Base-by-base conservation (phyloP, 2,797 vertebrate species). In the Pseudomugil tenellus region DNA sequence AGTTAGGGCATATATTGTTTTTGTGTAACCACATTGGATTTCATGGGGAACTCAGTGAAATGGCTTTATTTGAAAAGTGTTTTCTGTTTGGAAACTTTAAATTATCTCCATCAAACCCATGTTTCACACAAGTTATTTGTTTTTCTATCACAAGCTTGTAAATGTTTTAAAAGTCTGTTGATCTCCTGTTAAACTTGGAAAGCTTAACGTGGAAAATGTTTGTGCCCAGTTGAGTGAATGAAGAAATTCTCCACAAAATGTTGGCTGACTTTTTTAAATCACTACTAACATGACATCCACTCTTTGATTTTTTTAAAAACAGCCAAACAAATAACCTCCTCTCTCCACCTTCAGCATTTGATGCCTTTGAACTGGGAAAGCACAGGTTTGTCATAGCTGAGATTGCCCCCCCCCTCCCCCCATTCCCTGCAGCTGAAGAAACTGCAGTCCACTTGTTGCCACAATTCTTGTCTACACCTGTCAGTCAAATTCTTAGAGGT, bases 361-460 rank as follows among this genome's bases (percentile, higher is more conserved):
- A 17, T 58, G 68, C 69, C 69, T 91, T 89, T 91, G 85, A 91
- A 87, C 85, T 76, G 55, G 3, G 9, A 78, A 65, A 67, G 66
- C 61, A 75, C 26, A 60, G 39, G 57, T 93, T 92, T 48, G 88
- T 91, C 85, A 91, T 81, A 87, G 90, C 78, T 85, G 76, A 80
- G 79, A 70, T 68, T 78, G 53, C 79, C 73, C 60, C 46, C 37
- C 29, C 13, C 3, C n/a, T 31, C 0, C 34, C 11, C 54, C 70
- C 62, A 57, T 62, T 1, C 62, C 83, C n/a, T n/a, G 63, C 82
- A 85, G 83, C 84, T 85, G 85, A 87, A 85, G 90, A 89, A 91
- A 93, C 89, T 86, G 63, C 88, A 90, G 80, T 89, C 91, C 88
- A 90, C 91, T 93, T 92, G 92, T 93, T 91, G 84, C 91, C 57